These are phyloP conservation scores for Arizona elegans DNA, from an alignment of 2,113 vertebrate species.

Conservation along the genomic window DNA sequence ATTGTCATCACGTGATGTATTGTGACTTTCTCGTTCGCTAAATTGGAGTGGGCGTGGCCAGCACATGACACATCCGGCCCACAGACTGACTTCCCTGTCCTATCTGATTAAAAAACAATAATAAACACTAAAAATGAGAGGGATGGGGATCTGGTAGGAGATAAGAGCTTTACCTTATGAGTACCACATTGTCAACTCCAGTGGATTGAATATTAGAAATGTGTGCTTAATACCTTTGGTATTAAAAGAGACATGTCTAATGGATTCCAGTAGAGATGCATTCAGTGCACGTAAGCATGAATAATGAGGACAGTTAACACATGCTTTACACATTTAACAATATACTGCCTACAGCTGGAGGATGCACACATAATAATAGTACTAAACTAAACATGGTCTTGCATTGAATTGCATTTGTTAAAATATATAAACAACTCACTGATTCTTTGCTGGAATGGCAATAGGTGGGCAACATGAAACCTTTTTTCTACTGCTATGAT, in stretches of 20 bases:
- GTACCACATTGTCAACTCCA: not conserved
- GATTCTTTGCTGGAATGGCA: not conserved
- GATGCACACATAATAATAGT: not conserved
- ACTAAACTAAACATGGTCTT: not conserved
- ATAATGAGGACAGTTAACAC: not conserved
- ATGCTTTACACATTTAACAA: not conserved
- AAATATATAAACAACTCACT: not conserved
- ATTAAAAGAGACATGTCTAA: not conserved
- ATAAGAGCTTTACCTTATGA: not conserved
- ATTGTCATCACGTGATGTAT: too few relatives aligned
- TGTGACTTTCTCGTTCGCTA: too few relatives aligned
- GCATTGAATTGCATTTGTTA: not conserved
- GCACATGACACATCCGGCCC: too few relatives aligned
- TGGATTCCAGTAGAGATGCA: not conserved
- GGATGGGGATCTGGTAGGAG: not conserved
- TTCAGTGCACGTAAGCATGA: not conserved
- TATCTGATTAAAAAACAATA: not conserved
- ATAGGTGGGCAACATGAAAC: not conserved
- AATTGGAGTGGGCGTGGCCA: too few relatives aligned
- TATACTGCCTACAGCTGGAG: not conserved
- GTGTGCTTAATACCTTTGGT: not conserved
- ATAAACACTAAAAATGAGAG: not conserved
- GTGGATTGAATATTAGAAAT: not conserved
- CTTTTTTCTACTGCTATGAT: not conserved
- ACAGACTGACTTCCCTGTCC: accelerated